Base-by-base conservation (phyloP, 2,113 vertebrate species). In the Trematocara macrostoma region DNA sequence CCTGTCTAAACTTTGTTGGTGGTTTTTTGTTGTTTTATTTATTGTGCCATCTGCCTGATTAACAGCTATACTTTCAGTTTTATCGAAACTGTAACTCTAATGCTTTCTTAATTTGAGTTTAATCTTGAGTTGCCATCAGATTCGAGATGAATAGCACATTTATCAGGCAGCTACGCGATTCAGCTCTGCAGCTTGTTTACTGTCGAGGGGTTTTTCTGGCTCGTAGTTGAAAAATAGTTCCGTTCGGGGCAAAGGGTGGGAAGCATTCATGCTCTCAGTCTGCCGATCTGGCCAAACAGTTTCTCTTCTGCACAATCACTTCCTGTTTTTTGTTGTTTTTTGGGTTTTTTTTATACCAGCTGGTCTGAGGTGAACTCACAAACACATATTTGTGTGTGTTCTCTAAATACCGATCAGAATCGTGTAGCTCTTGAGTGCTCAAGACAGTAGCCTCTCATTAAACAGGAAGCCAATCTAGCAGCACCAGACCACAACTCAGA, bases 241-340 rank as follows among this genome's bases (percentile, higher is more conserved):
- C 59, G 57, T 51, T 84, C 26, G 84, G 52, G 82, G 11, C 3
- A 16, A 29, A 5, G 31, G 67, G 51, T 82, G 88, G 82, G 85
- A 84, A 90, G 40, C 80, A 53, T 16, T 92, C 20, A 56, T 51
- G 81, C 35, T 90, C 45, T 86, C 57, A 85, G 56, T 83, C 87
- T 85, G 78, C 82, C 81, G 76, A 84, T 88, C 83, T 86, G 86
- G 88, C 83, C 90, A 59, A 76, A 71, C 82, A 90, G 95, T 96
- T 96, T 96, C 95, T 96, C 94, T 96, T 95, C 94, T 95, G 89
- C 93, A 90, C 91, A 78, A 78, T 92, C 89, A 84, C 90, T 96
- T 96, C 96, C 96, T 96, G 94, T 96, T 96, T 87, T 18, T 82
- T 59, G 5, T 16, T 31, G 26, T 3, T 59, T 9, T 31, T 59